Percentiles rank a stretch among this genome's conserved stretches.
Conservation (phyloP, 2,113 vertebrate genomes). For the Gnathonemus echidnorhynchus region DNA sequence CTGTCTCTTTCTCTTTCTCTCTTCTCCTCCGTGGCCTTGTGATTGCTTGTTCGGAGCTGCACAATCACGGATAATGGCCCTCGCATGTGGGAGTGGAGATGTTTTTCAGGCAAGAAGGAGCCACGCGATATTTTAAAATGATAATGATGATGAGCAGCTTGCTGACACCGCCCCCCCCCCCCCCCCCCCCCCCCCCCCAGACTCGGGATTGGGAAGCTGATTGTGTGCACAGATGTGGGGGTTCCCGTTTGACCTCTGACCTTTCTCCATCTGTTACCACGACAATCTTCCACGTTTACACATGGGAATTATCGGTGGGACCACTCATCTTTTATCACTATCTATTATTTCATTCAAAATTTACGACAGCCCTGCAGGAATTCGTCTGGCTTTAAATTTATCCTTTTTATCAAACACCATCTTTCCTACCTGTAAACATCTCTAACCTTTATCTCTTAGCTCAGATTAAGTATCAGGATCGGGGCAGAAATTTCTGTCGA, state of each 20-base stretch:
- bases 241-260: background rate
- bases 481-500: too few species aligned
- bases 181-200: too few species aligned
- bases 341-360: background rate
- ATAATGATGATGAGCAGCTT: background rate
- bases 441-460: background rate
- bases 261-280: background rate
- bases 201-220: background rate
- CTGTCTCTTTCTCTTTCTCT: background rate
- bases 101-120: constrained; percentile 11
- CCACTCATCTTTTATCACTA: background rate
- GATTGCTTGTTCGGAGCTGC: constrained; percentile 1
- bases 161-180: background rate
- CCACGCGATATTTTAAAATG: background rate
- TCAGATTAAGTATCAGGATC: background rate
- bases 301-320: background rate
- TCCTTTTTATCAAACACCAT: too few species aligned
- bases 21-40: background rate
- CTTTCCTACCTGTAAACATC: background rate
- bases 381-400: background rate
- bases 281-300: background rate
- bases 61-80: constrained; percentile 10
- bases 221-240: background rate
- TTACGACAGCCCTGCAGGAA: background rate
- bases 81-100: background rate